Percentiles rank a stretch among this genome's conserved stretches.
Conservation (phyloP, 1,140 invertebrate species). For the Drosophila tsacasi region DNA sequence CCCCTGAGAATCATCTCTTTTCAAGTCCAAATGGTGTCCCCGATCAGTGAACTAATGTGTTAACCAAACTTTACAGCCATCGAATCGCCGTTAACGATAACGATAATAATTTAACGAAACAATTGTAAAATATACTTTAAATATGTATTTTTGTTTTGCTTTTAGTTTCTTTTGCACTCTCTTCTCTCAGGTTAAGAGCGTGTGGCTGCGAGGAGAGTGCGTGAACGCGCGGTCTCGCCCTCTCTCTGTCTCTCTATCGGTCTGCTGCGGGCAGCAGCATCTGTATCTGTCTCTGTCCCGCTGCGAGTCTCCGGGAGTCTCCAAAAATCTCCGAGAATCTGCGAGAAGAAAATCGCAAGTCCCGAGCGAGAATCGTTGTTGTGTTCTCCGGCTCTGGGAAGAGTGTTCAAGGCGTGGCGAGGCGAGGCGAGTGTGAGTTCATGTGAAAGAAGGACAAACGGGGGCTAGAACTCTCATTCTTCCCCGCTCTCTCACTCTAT, state of each 20-base stretch:
- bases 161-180: slow-evolving; percentile 82
- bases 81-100: slow-evolving; percentile 39
- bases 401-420: slow-evolving; percentile 45
- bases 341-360: slow-evolving; percentile 19
- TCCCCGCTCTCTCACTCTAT: slow-evolving; percentile 22
- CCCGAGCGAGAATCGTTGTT: slow-evolving; percentile 35
- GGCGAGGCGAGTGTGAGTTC: slow-evolving; percentile 74
- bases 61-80: slow-evolving; percentile 70
- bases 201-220: slow-evolving; percentile 54
- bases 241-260: slow-evolving; percentile 52
- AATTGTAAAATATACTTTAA: slow-evolving; percentile 61
- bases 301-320: slow-evolving; percentile 40
- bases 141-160: slow-evolving; percentile 68
- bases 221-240: slow-evolving; percentile 36
- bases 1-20: slow-evolving; percentile 60
- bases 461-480: slow-evolving; percentile 43
- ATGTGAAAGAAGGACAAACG: slow-evolving; percentile 53
- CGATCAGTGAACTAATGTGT: slow-evolving; percentile 66
- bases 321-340: slow-evolving; percentile 20
- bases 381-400: slow-evolving; percentile 39
- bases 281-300: slow-evolving; percentile 54
- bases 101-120: slow-evolving; percentile 47
- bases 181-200: slow-evolving; percentile 78
- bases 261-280: slow-evolving; percentile 33
- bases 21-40: slow-evolving; percentile 60